Evolutionary conservation across 2,797 vertebrate genomes (phyloP), one percentile per base, ranked within the genome.

Genomic region (Parotocinclus haroldoi): DNA sequence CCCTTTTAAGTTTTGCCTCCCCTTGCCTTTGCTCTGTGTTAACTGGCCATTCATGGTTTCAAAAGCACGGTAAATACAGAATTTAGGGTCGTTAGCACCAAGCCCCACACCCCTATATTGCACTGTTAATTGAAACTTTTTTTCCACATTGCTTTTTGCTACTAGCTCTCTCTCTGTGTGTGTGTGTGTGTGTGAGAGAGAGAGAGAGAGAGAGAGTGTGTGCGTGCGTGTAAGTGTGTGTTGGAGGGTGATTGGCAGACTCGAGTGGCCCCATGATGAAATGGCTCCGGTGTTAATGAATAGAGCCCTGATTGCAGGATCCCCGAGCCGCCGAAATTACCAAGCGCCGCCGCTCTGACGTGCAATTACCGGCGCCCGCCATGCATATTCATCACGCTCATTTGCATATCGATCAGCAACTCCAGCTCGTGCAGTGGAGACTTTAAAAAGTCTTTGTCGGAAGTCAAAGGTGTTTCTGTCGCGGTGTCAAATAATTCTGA

Each of bases 261-360:
- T 92, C 89, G 92, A 98, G 96, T 95, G 94, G 92, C 89, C 92
- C 92, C 93, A 93, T 57, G 94, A 95, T 94, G 92, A 94, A 58
- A 95, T 92, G 94, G 93, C 95, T 95, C 93, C 94, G 89, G 93
- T 90, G 84, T 91, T 98, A 98, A 99, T 98, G 96, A 98, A 98
- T 98, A 98, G 96, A 92, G 90, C 91, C 84, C 95, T 98, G 96
- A 98, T 98, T 98, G 95, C 96, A 96, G 95, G 95, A 99, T 97
- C 95, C 94, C 61, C 92, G 85, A 98, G 95, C 95, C 91, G 93
- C 93, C 96, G 63, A 66, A 98, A 99, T 99, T 98, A 94, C 90
- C 81, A 86, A 88, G 93, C 93, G 69, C 94, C 91, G 93, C 94
- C 93, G 94, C 93, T 92, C 92, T 93, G 94, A 94, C 81, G 91